Conservation (phyloP, 1,140 invertebrate genomes). For the Onthophagus taurus region DNA sequence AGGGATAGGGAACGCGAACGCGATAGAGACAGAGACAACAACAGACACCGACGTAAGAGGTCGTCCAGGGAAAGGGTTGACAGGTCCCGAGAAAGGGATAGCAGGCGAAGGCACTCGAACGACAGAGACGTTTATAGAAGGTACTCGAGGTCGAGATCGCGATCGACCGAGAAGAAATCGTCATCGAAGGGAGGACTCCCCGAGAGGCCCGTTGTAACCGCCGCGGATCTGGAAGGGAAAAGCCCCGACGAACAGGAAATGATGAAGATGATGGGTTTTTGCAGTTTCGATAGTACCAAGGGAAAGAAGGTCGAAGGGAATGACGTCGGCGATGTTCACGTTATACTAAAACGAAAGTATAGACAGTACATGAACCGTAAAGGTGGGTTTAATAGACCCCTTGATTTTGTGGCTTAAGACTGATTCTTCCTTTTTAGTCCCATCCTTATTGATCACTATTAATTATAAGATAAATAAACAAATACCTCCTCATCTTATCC, state of each 20-base stretch:
- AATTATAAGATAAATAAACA: too few relatives aligned
- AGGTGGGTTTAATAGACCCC: constrained; percentile 95
- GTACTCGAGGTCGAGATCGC: constrained; percentile 42
- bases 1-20: constrained; percentile 39
- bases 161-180: constrained; percentile 36
- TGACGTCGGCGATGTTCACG: constrained; percentile 84
- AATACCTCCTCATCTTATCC: too few relatives aligned
- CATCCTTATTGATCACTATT: too few relatives aligned
- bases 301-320: constrained; percentile 91
- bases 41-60: constrained; percentile 43
- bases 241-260: constrained; percentile 90
- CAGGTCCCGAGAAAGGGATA: constrained; percentile 31
- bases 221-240: constrained; percentile 70
- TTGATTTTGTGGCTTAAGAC: constrained; percentile 85
- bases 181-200: constrained; percentile 33
- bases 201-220: constrained; percentile 52
- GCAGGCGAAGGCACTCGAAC: constrained; percentile 33
- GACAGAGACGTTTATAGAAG: constrained; percentile 42
- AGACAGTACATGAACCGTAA: constrained; percentile 99
- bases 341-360: constrained; percentile 93
- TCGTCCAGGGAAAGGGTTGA: constrained; percentile 42
- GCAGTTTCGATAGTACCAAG: constrained; percentile 90
- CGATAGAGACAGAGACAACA: constrained; percentile 42
- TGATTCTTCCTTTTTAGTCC: too few relatives aligned
- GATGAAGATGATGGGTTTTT: constrained; percentile 95